These are phyloP conservation scores for Hippopotamus amphibius DNA, from an alignment of 2,113 vertebrate species.

Conservation along the genomic window DNA sequence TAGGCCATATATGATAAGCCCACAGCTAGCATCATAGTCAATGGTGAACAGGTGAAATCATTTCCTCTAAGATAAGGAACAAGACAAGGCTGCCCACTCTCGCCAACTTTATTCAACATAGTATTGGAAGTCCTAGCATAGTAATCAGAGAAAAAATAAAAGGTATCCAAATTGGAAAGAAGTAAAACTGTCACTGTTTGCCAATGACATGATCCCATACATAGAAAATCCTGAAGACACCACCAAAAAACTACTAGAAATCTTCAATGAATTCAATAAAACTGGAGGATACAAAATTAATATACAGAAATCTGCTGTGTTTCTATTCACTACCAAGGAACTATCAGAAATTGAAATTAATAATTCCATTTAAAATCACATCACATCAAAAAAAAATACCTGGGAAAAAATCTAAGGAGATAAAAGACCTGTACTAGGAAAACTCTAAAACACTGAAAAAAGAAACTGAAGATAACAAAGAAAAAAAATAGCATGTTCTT, in stretches of 20 bases:
- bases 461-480: not conserved
- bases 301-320: not conserved
- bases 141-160: not conserved
- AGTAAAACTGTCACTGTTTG: not conserved
- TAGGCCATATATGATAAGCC: not conserved
- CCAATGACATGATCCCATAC: not conserved
- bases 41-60: not conserved
- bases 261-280: not conserved
- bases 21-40: not conserved
- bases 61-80: not conserved
- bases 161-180: not conserved
- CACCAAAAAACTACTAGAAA: not conserved
- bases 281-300: not conserved
- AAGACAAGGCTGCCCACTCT: not conserved
- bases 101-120: not conserved
- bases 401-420: not conserved
- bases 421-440: not conserved
- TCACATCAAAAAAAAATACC: not conserved
- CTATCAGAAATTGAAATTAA: not conserved
- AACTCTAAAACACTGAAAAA: not conserved
- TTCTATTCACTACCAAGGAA: not conserved
- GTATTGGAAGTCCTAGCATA: not conserved
- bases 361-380: not conserved
- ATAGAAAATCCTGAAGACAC: not conserved
- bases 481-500: not conserved